Evolutionary conservation across 2,888 invertebrate genomes (phyloP).

Genomic region (Cyrtodaria siliqua): DNA sequence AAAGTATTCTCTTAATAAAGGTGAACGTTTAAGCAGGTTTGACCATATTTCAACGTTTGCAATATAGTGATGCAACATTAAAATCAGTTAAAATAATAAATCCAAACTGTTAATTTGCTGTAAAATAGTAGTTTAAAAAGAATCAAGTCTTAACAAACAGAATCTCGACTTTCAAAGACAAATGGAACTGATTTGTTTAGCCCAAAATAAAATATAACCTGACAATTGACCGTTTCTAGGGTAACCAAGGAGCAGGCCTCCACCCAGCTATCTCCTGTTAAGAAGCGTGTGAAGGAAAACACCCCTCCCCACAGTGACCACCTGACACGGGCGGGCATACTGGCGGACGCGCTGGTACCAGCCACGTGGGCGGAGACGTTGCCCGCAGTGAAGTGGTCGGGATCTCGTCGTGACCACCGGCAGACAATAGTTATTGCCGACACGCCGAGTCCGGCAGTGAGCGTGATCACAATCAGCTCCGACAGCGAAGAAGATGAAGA

Average conservation of each 20-base stretch:
- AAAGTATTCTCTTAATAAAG: too few species aligned
- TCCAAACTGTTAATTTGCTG: too few species aligned
- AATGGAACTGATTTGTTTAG: too few species aligned
- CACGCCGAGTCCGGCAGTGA: slow-evolving; percentile 97
- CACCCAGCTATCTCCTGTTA: slow-evolving; percentile 95
- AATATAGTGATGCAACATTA: too few species aligned
- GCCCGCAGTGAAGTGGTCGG: slow-evolving; percentile 58
- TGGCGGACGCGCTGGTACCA: slow-evolving; percentile 63
- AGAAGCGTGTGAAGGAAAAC: slow-evolving; percentile 98
- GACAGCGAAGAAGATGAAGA: slow-evolving; percentile 93
- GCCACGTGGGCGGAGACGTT: slow-evolving; percentile 66
- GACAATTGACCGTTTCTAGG: too few species aligned
- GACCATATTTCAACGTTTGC: too few species aligned
- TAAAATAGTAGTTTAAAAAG: too few species aligned
- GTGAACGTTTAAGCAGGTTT: too few species aligned
- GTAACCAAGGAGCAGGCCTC: slow-evolving; percentile 86
- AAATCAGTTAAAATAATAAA: too few species aligned
- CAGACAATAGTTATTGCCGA: slow-evolving; percentile 98
- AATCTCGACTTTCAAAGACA: too few species aligned
- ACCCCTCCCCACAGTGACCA: slow-evolving; percentile 90
- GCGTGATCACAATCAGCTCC: slow-evolving; percentile 98
- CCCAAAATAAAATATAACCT: too few species aligned
- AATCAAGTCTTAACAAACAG: too few species aligned
- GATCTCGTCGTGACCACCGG: slow-evolving; percentile 85
- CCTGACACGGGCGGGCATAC: slow-evolving; percentile 29